Evolutionary conservation across 2,888 invertebrate genomes (phyloP), one percentile per base, ranked within the genome.

Genomic region (Lithophane semibrunnea): DNA sequence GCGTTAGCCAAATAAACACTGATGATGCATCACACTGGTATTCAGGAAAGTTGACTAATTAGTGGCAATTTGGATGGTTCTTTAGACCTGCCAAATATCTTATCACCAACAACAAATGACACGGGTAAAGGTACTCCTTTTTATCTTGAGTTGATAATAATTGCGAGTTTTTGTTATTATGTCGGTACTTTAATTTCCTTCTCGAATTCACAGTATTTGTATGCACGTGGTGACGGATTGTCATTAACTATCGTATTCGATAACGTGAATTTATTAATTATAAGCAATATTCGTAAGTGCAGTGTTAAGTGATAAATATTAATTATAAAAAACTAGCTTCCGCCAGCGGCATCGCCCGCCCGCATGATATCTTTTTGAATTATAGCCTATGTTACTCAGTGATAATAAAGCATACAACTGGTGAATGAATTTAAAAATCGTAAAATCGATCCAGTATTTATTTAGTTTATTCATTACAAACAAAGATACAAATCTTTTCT

Each of bases 61-160:
- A 67, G 54, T 58, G 12, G 63, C 66, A 44, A 85, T 63, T 69
- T 47, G 56, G 16, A 65, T 65, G 63, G n/a, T 75, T 73, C 58
- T 42, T 44, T 67, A 52, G 60, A 64, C 58, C 70, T 66, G 49
- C 67, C 63, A 68, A 77, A 76, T 78, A 80, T 86, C 65, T 86
- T 80, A 86, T 88, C 86, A 76, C 42, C 49, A 44, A 37, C 64
- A 73, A 71, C 74, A 77, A 77, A 73, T 77, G 80, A 66, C 72
- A 74, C 67, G 37, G 37, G 37, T 37, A 37, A 5, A 56, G 74
- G 67, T 73, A 58, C 24, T 42, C 18, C 1, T 47, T 44, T 67
- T 76, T 85, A 88, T 88, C 84, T 61, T 68, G 24, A 52, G 18
- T 56, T 72, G 77, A 79, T 83, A 70, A 88, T 66, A 78, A 86